Conservation (phyloP, 2,113 vertebrate species). For the Apeltes quadracus region DNA sequence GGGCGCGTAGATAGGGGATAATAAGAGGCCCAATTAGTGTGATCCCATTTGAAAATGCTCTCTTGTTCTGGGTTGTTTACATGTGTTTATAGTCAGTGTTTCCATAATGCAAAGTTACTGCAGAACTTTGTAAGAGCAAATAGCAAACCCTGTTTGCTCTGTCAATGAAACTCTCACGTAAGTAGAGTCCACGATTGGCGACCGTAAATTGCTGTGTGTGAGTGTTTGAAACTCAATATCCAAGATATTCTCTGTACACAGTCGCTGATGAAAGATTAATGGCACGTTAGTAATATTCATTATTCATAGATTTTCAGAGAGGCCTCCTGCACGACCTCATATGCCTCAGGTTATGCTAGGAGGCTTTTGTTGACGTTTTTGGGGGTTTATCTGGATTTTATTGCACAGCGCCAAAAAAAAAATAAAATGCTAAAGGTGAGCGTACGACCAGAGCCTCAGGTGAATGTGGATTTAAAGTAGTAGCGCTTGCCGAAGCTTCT, state of each 20-base stretch:
- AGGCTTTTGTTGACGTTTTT: conserved; percentile 48
- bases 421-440: not conserved
- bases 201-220: conserved; percentile 59
- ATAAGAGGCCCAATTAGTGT: too few species aligned
- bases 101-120: not conserved
- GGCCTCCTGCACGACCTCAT: conserved; percentile 59
- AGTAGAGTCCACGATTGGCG: conserved; percentile 44
- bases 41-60: not conserved
- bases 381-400: too few species aligned
- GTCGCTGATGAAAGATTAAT: conserved; percentile 81
- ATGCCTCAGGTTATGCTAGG: conserved; percentile 55
- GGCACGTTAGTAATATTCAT: conserved; percentile 81
- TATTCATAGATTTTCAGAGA: conserved; percentile 79
- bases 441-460: not conserved
- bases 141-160: conserved; percentile 21
- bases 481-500: not conserved
- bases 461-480: not conserved
- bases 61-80: not conserved
- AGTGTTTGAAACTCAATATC: conserved; percentile 76
- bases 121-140: not conserved
- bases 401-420: not conserved
- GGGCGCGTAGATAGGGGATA: too few species aligned
- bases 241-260: conserved; percentile 72
- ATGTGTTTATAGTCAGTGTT: not conserved
- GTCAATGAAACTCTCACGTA: conserved; percentile 55